These are phyloP conservation scores for Ptyas mucosa DNA, from an alignment of 2,113 vertebrate species.

Conservation along the genomic window DNA sequence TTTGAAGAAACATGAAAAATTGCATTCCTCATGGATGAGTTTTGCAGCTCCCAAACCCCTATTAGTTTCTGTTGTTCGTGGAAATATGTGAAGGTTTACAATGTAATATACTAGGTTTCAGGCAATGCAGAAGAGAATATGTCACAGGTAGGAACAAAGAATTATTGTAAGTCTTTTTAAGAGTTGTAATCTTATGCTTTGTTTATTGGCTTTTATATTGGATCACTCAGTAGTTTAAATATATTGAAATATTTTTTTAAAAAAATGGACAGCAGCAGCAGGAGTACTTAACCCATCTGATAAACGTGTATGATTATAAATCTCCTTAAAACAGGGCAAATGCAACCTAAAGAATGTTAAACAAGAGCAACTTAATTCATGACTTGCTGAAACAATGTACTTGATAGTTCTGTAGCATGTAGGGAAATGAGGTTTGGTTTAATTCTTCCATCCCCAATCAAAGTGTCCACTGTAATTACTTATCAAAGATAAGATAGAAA, in stretches of 20 bases:
- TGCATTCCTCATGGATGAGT: background rate
- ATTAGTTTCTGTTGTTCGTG: background rate
- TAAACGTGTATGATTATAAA: background rate
- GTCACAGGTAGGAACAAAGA: background rate
- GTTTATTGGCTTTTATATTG: background rate
- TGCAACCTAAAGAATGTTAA: background rate
- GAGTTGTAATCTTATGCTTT: background rate
- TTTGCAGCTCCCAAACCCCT: background rate
- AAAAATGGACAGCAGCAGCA: background rate
- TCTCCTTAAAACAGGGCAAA: background rate
- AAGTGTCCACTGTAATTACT: background rate
- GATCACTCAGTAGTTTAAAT: background rate
- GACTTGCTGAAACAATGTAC: background rate
- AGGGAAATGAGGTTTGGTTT: background rate
- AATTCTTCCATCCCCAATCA: background rate
- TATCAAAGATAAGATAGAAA: background rate
- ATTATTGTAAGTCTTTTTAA: background rate
- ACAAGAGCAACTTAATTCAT: background rate
- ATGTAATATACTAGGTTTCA: background rate
- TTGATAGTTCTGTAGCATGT: background rate
- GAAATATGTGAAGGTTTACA: background rate
- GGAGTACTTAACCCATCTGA: background rate
- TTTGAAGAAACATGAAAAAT: background rate
- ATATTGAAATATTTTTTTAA: background rate
- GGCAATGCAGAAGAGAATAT: background rate